Base-by-base conservation (phyloP, 2,888 invertebrate species). In the Drosophila dives region DNA sequence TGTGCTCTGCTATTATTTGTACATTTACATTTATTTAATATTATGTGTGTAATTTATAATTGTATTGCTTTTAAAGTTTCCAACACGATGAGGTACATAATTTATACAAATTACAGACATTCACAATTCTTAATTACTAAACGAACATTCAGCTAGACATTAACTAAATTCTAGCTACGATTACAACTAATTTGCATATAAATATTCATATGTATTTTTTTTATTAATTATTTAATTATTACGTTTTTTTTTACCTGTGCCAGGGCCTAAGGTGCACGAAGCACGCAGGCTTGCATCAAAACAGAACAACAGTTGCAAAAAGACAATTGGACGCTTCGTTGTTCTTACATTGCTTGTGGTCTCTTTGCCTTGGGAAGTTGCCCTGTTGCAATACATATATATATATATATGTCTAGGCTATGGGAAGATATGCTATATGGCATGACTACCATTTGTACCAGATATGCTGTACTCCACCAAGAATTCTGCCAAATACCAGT, bases 281-380 rank as follows among this genome's bases (percentile, higher is more conserved):
- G 76, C 49, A 63, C 83, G 89, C 90, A 84, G 86, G 77, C 75
- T 90, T 92, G 91, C 92, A 92, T 91, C 92, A 92, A 92, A 91
- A 92, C 92, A 90, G 92, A 92, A 92, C 92, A 92, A 92, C 93
- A 93, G 93, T 92, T 93, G 92, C 93, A 93, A 91, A 92, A 93
- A 93, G 93, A 93, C 92, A 93, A 93, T 93, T 93, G 93, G 92
- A 93, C 93, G 92, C 92, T 92, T 91, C 92, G 92, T 90, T 93
- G 93, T 93, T 92, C 92, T 92, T 92, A 86, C 91, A 86, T 92
- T 92, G 92, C 92, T 92, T 91, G 91, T 92, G 92, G 87, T 92
- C 90, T 83, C 92, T 91, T 92, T 85, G 85, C 63, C 48, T 48
- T 50, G 45, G 17, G 32, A 42, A 23, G 26, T 10, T 11, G 17